These are phyloP conservation scores for Chaetura pelagica DNA, from an alignment of 2,113 vertebrate genomes.

Conservation along the genomic window DNA sequence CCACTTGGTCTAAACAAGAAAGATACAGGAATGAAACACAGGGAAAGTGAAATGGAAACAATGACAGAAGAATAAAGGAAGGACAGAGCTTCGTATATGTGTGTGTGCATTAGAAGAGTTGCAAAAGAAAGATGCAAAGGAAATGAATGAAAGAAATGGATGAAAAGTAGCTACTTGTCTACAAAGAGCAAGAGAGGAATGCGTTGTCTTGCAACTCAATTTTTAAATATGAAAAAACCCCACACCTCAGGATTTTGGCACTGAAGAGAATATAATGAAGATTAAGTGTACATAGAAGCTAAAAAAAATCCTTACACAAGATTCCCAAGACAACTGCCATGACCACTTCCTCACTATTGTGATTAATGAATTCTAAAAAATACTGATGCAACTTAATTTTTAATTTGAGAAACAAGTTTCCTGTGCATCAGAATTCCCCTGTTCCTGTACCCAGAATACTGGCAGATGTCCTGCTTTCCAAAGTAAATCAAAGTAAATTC, in stretches of 20 bases:
- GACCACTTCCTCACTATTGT: not conserved
- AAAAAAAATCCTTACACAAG: not conserved
- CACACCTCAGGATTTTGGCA: not conserved
- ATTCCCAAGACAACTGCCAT: not conserved
- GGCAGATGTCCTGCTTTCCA: not conserved
- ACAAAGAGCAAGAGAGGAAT: not conserved
- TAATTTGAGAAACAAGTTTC: not conserved
- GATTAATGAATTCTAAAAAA: not conserved
- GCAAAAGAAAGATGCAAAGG: slow-evolving; percentile 39
- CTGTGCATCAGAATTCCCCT: not conserved
- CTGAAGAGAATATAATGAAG: not conserved
- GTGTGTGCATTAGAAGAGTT: not conserved
- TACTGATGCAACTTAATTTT: not conserved
- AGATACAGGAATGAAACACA: slow-evolving; percentile 82
- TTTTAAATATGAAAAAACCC: not conserved
- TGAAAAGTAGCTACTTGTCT: slow-evolving; percentile 11
- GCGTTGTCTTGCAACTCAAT: not conserved
- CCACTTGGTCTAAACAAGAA: slow-evolving; percentile 82
- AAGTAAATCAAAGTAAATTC: slow-evolving; percentile 7
- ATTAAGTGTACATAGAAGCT: not conserved
- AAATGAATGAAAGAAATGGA: slow-evolving; percentile 53
- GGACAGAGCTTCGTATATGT: slow-evolving; percentile 31
- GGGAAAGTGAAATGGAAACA: slow-evolving; percentile 77
- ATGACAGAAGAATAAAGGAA: slow-evolving; percentile 67
- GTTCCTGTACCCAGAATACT: not conserved